Base-by-base conservation (phyloP, 2,797 vertebrate genomes). In the Echeneis naucrates region DNA sequence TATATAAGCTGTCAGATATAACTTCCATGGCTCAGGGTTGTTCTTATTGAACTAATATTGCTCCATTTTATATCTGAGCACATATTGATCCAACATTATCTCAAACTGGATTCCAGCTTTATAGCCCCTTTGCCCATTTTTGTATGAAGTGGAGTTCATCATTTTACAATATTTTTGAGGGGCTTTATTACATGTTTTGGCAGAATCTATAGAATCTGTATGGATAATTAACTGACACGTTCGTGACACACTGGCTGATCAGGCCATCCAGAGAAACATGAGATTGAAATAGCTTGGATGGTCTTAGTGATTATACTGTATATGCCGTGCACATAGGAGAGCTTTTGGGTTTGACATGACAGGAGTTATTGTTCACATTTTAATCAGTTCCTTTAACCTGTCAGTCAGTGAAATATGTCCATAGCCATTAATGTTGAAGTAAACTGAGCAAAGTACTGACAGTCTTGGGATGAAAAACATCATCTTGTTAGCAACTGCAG, bases 241-340 rank as follows among this genome's bases (percentile, higher is more conserved):
- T 26, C 47, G n/a, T 69, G 70, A 61, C 73, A 56, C 27, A 51
- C 61, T 53, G 40, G 37, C 68, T 62, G 40, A 30, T 24, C 3
- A 2, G 23, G 33, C 16, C 42, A 58, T 52, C 75, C 60, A 24
- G 59, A 54, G 68, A 83, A 55, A 68, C 78, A 61, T 82, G 7
- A 12, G 54, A 80, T 72, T 59, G 51, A 72, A 75, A 73, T 56
- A 38, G 32, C 52, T 72, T 44, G 30, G 66, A 40, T n/a, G 16
- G 55, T 50, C 35, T 70, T 51, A 30, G 63, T 66, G 66, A 77
- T 77, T 74, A 59, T 66, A 66, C 26, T 64, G 53, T 23, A 51
- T 51, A 51, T 27, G 33, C 54, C 27, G 57, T 57, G 55, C 38
- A 64, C 30, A 37, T 48, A 48, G 53, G 59, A 37, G 44, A 7